Evolutionary conservation across 2,888 invertebrate genomes (phyloP).

Genomic region (Nomada lathburiana): DNA sequence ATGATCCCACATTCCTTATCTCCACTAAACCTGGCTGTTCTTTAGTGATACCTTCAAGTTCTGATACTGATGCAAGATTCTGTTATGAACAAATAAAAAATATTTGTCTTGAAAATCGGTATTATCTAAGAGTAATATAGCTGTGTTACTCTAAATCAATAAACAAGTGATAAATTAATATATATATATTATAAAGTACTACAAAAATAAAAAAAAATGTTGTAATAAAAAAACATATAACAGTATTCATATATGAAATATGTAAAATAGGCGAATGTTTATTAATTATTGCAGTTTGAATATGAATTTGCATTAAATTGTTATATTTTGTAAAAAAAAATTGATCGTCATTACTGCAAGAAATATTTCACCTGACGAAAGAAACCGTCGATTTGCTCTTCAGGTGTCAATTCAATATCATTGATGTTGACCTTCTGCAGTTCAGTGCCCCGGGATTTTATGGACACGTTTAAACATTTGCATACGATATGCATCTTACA

Average conservation of each 20-base stretch:
- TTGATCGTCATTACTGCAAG: not conserved
- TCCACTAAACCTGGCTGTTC: constrained; percentile 87
- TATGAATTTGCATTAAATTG: not conserved
- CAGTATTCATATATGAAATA: not conserved
- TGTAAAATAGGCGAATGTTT: not conserved
- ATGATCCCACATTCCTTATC: constrained; percentile 86
- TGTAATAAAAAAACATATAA: not conserved
- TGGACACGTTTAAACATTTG: constrained; percentile 91
- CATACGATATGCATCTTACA: constrained; percentile 86
- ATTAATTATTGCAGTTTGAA: not conserved
- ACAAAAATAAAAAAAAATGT: constrained; percentile 4
- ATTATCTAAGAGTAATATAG: not conserved
- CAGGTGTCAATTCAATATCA: constrained; percentile 86
- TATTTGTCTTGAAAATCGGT: constrained; percentile 43
- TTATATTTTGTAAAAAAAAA: not conserved
- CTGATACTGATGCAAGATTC: constrained; percentile 86
- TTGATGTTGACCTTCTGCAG: constrained; percentile 86
- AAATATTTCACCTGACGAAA: constrained; percentile 88
- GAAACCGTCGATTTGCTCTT: constrained; percentile 88
- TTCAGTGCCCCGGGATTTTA: constrained; percentile 87
- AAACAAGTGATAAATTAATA: too few species aligned
- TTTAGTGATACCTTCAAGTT: constrained; percentile 85
- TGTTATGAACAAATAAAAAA: constrained; percentile 66
- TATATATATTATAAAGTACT: too few species aligned
- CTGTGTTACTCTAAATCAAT: not conserved